Percentiles rank a stretch among this genome's conserved stretches.
These are phyloP conservation scores for Syngnathus rostellatus DNA, from an alignment of 2,797 vertebrate genomes.

Conservation along the genomic window DNA sequence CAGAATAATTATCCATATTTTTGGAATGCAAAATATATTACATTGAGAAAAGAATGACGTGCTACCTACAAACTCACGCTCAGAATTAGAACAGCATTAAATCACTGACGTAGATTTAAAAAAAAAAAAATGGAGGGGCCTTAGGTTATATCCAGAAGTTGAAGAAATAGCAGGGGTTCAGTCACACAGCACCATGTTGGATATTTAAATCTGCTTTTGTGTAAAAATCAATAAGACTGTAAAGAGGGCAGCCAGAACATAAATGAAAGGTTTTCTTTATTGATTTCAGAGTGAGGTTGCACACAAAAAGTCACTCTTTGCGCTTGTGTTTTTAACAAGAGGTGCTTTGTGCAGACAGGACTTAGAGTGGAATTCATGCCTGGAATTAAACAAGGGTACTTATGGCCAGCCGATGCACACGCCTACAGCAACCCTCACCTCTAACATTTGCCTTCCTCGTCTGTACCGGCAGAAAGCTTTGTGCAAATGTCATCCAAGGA, in stretches of 20 bases:
- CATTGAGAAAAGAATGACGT: not conserved
- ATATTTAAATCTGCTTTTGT: conserved; percentile 10
- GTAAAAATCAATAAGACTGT: conserved; percentile 12
- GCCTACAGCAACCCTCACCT: not conserved
- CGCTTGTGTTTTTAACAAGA: conserved; percentile 8
- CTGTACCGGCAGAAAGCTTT: conserved; percentile 8
- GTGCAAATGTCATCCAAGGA: conserved; percentile 14
- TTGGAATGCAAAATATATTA: not conserved
- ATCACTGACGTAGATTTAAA: not conserved
- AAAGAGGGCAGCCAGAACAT: not conserved
- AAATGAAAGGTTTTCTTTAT: conserved; percentile 6
- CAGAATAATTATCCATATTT: not conserved
- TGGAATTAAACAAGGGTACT: conserved; percentile 3
- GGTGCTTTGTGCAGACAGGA: conserved; percentile 4
- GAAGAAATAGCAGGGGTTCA: not conserved
- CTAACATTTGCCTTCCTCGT: conserved; percentile 1
- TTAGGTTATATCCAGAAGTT: not conserved
- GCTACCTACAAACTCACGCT: not conserved
- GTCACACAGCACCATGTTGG: not conserved
- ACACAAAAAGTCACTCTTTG: conserved; percentile 3
- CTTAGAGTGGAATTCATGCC: not conserved
- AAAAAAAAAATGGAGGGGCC: not conserved
- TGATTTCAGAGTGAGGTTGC: conserved; percentile 5
- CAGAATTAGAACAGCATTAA: not conserved
- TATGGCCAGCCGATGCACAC: not conserved